These are phyloP conservation scores for Hapalemur alaotrensis DNA, from an alignment of 2,797 vertebrate species.

Conservation along the genomic window DNA sequence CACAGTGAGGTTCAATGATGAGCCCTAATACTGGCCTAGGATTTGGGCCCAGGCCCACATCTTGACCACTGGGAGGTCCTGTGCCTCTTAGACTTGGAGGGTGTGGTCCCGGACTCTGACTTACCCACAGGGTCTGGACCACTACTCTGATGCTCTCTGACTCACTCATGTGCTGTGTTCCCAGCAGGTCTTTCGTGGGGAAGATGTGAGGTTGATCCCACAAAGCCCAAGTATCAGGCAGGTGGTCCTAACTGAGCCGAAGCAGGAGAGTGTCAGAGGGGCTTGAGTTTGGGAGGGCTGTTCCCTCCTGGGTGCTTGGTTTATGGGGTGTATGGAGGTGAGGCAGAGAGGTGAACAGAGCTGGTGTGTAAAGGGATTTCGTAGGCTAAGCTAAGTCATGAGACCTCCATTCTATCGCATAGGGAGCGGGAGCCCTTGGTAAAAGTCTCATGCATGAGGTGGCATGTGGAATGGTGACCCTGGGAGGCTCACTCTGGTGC, in stretches of 20 bases:
- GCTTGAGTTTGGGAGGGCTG: neutral
- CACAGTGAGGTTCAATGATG: neutral
- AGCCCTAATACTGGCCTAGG: neutral
- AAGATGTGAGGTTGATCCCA: neutral
- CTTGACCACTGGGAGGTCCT: neutral
- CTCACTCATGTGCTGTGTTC: neutral
- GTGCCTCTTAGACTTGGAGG: too few species aligned
- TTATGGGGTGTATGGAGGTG: neutral
- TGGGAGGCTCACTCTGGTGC: neutral
- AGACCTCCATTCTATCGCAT: neutral
- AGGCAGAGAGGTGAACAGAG: neutral
- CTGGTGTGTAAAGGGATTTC: neutral
- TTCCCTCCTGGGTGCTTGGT: neutral
- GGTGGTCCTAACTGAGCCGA: neutral
- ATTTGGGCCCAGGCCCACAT: neutral
- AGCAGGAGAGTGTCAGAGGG: neutral
- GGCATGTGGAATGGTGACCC: neutral
- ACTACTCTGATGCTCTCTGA: neutral
- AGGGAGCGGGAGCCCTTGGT: neutral
- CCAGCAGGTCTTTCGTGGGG: neutral
- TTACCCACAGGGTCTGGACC: accelerated
- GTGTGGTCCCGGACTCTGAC: neutral
- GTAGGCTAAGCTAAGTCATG: neutral
- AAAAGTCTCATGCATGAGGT: neutral
- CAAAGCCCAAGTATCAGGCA: neutral